Evolutionary conservation across 2,797 vertebrate genomes (phyloP).

Genomic region (Carduelis carduelis): DNA sequence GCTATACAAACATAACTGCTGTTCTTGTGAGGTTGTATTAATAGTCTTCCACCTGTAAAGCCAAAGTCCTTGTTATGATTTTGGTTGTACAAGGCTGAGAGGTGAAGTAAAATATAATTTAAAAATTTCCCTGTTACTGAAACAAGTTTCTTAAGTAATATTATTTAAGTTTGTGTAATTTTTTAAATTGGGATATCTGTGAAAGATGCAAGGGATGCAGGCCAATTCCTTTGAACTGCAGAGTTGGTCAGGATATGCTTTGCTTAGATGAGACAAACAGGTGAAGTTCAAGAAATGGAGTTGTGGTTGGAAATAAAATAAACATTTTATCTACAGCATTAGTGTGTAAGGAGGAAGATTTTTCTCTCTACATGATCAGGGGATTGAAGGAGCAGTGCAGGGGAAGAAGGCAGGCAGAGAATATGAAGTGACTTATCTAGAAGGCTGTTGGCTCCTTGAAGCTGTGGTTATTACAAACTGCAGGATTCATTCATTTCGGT

Average conservation of each 20-base stretch:
- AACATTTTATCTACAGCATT: background rate
- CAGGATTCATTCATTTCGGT: background rate
- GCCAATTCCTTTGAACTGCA: background rate
- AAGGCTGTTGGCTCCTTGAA: background rate
- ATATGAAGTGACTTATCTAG: background rate
- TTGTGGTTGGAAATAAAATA: background rate
- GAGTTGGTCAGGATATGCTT: background rate
- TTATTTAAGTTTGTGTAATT: fast-evolving
- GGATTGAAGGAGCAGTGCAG: background rate
- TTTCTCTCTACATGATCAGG: fast-evolving
- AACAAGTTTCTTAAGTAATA: background rate
- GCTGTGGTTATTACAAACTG: background rate
- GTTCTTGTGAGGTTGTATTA: slow-evolving; percentile 43
- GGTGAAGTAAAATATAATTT: background rate
- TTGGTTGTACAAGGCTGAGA: background rate
- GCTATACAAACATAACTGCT: slow-evolving; percentile 46
- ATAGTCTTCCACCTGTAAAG: slow-evolving; percentile 56
- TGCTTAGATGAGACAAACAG: background rate
- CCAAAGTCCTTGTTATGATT: background rate
- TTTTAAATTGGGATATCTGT: background rate
- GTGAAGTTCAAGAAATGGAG: background rate
- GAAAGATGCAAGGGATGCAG: background rate
- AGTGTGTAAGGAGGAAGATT: background rate
- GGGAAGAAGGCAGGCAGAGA: background rate
- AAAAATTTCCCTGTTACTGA: background rate